Base-by-base conservation (phyloP, 2,797 vertebrate genomes). In the Choloepus didactylus region DNA sequence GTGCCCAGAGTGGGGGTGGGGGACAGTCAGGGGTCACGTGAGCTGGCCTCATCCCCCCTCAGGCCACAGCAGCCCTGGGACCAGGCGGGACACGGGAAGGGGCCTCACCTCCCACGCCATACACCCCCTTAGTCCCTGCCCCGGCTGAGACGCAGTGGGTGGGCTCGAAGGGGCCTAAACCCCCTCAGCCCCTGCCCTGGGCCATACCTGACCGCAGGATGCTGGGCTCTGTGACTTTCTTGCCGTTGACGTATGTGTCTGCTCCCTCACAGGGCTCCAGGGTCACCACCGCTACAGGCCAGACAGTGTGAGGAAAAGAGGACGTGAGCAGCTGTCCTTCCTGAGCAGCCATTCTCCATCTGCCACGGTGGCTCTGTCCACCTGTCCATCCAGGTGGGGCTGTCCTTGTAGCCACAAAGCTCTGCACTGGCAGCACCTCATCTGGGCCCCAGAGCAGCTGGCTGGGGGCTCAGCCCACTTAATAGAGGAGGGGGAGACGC, bases 241-340 rank as follows among this genome's bases (percentile, higher is more conserved):
- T 99, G 95, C 99, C 99, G 0, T 99, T 99, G 95, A 99, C 99
- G 0, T 99, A 99, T 1, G 99, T 99, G 98, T 99, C 99, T 0
- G 99, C 99, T 6, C 98, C 99, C 87, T 99, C 99, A 49, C 99
- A 99, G 0, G 99, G 99, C 98, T 99, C 99, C 38, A 99, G 98
- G 84, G 99, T 99, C 80, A 99, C 99, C 76, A 99, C 98, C 88
- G 98, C 98, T 99, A 56, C 3, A 56, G 95, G 66, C 95, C 2
- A 62, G 75, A 2, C 38, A 19, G 8, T 38, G 44, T 54, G 4
- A 25, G 4, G 49, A 83, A 46, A 67, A 23, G 64, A 44, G n/a
- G 9, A 1, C 31, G 6, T 88, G 59, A 90, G 44, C 11, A 29
- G 10, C 2, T 0, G 10, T 14, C 64, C 66, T 14, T 6, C 6